Conservation (phyloP, 2,797 vertebrate species). For the Falco novaeseelandiae region DNA sequence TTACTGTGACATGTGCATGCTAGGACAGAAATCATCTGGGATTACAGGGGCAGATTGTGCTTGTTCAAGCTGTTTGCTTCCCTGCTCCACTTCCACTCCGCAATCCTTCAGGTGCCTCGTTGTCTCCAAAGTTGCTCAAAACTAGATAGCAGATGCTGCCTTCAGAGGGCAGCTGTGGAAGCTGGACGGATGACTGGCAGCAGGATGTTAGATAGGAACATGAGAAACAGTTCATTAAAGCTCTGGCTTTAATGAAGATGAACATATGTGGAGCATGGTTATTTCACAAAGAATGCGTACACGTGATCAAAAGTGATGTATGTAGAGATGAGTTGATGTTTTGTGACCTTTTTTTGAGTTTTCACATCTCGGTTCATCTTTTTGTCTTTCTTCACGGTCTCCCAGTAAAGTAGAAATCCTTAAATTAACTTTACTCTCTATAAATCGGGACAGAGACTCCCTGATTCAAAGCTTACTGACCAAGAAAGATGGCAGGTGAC, state of each 20-base stretch:
- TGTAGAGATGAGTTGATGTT: not conserved
- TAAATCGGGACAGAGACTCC: not conserved
- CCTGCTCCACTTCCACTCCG: not conserved
- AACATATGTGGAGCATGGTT: not conserved
- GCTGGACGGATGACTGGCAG: not conserved
- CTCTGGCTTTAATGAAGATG: not conserved
- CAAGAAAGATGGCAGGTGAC: not conserved
- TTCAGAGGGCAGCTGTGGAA: not conserved
- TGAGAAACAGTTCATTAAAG: not conserved
- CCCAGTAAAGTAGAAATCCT: not conserved
- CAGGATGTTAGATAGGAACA: not conserved
- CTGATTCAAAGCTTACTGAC: not conserved
- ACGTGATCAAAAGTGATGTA: too few species aligned
- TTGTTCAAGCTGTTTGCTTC: not conserved
- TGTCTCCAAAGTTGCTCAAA: not conserved
- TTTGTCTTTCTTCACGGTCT: not conserved
- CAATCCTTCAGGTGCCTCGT: not conserved
- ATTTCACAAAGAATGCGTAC: not conserved
- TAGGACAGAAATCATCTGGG: not conserved
- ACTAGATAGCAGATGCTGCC: not conserved
- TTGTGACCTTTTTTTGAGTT: not conserved
- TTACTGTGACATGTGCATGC: fast-evolving
- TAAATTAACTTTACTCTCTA: not conserved
- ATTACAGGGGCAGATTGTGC: not conserved
- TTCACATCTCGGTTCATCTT: not conserved